phyloP scores from a whole-genome alignment of 2,888 invertebrate genomes.

The Parnassius glacialis region DNA sequence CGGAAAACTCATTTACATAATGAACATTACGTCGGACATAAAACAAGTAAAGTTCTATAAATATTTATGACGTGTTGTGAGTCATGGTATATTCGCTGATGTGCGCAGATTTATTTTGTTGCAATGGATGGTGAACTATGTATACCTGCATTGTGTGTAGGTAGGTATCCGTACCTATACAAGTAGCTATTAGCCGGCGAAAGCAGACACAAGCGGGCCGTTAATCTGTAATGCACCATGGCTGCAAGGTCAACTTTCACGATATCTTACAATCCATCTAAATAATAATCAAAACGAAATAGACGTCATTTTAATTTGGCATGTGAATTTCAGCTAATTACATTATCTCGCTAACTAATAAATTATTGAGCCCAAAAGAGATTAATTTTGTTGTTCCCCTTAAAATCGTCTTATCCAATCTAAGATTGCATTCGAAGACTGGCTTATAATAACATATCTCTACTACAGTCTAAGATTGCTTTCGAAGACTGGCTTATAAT shows the following conservation, averaged over 20 bases:
- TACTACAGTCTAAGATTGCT: too few species aligned
- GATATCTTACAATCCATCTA: constrained; percentile 30
- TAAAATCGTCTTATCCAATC: too few species aligned
- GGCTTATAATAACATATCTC: too few species aligned
- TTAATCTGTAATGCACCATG: constrained; percentile 52
- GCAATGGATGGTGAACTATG: constrained; percentile 32
- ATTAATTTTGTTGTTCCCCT: too few species aligned
- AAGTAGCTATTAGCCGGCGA: constrained; percentile 47
- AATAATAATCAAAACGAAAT: too few species aligned
- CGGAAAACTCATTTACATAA: constrained; percentile 23
- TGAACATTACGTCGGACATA: constrained; percentile 22
- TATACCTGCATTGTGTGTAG: constrained; percentile 27
- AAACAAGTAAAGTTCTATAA: constrained; percentile 54
- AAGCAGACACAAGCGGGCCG: constrained; percentile 56
- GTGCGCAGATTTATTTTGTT: constrained; percentile 32
- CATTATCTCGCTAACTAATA: too few species aligned
- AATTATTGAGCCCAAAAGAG: too few species aligned
- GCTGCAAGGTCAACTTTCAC: constrained; percentile 75
- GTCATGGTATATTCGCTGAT: constrained; percentile 44
- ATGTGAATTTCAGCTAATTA: too few species aligned
- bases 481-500: too few species aligned
- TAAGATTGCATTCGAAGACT: too few species aligned
- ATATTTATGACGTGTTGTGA: constrained; percentile 64
- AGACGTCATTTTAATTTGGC: too few species aligned
- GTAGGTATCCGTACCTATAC: constrained; percentile 29